Evolutionary conservation across 2,888 invertebrate genomes (phyloP).

Genomic region (Cataglyphis rosenhaueri): DNA sequence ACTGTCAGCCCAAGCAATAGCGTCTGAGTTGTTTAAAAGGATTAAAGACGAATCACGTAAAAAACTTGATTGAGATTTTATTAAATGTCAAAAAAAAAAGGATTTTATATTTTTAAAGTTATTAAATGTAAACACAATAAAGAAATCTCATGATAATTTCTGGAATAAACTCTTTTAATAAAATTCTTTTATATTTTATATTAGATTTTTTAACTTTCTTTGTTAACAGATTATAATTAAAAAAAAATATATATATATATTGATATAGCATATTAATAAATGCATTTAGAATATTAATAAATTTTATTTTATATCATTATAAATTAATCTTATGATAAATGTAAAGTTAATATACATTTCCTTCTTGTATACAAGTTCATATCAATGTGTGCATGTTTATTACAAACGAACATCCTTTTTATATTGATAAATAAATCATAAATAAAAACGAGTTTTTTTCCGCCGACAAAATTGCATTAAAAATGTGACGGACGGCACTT

Average conservation of each 20-base stretch:
- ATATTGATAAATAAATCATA: neutral
- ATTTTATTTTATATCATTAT: neutral
- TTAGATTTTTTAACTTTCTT: neutral
- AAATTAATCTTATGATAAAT: constrained; percentile 15
- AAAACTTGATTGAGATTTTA: neutral
- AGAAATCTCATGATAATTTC: neutral
- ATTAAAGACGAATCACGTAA: neutral
- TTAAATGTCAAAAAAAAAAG: constrained; percentile 12
- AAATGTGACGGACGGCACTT: neutral
- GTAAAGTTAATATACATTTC: neutral
- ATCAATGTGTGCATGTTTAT: neutral
- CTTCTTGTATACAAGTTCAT: neutral
- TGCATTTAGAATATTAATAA: neutral
- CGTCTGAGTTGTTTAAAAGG: neutral
- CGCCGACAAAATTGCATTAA: neutral
- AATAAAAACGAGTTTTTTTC: neutral
- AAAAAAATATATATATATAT: neutral
- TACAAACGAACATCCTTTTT: neutral
- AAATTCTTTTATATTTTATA: neutral
- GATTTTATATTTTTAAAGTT: neutral
- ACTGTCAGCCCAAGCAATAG: constrained; percentile 49
- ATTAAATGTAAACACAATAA: neutral
- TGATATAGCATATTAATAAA: neutral
- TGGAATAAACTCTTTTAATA: neutral
- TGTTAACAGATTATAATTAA: neutral